These are phyloP conservation scores for Cinara cedri DNA, from an alignment of 2,888 invertebrate genomes.

Conservation along the genomic window DNA sequence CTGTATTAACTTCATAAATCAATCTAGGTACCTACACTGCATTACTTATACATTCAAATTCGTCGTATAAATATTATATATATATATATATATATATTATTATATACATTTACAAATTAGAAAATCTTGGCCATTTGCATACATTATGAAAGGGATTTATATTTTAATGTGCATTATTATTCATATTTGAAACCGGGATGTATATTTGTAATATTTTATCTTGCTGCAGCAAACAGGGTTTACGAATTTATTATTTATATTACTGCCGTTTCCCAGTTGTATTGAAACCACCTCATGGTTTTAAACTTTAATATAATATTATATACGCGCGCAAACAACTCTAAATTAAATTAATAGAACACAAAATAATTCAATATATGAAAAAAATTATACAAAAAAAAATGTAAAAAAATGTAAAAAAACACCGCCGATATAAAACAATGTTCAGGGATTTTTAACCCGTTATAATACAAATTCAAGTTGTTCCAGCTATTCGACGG, in stretches of 20 bases:
- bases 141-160: slow-evolving; percentile 40
- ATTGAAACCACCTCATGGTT: slow-evolving; percentile 9
- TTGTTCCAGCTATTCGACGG: too few species aligned
- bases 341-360: not conserved
- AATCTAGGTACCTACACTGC: not conserved
- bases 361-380: not conserved
- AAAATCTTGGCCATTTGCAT: slow-evolving; percentile 26
- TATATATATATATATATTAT: not conserved
- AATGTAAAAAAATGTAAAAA: too few species aligned
- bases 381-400: too few species aligned
- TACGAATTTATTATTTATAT: not conserved
- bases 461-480: too few species aligned
- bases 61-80: not conserved
- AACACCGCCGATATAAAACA: too few species aligned
- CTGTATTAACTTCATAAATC: slow-evolving; percentile 31
- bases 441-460: too few species aligned
- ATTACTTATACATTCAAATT: not conserved
- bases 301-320: not conserved
- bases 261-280: not conserved
- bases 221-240: not conserved
- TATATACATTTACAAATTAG: slow-evolving; percentile 38
- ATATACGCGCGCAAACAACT: too few species aligned
- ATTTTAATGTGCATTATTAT: slow-evolving; percentile 33
- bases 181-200: slow-evolving; percentile 19
- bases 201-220: slow-evolving; percentile 27